A percentile compares a stretch with the other conserved stretches of the same genome.
These are phyloP conservation scores for Oreotragus oreotragus DNA, from an alignment of 2,113 vertebrate species.

Conservation along the genomic window DNA sequence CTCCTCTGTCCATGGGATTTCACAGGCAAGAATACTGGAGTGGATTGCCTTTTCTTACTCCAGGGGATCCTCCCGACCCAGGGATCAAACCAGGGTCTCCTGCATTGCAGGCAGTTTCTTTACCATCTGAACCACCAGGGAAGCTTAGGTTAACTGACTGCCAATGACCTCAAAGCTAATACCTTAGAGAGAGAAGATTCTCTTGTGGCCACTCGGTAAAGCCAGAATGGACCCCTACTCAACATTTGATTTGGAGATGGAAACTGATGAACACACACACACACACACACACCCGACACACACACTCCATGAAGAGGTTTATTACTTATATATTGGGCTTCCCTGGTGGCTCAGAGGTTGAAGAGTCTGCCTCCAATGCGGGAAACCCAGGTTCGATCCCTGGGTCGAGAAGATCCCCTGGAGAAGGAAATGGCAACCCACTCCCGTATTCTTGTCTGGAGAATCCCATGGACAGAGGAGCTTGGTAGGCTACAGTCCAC, in stretches of 20 bases:
- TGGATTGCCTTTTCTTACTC: not conserved
- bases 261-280: not conserved
- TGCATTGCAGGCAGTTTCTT: not conserved
- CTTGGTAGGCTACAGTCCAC: too few species aligned
- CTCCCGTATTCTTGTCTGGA: too few species aligned
- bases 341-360: too few species aligned
- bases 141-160: not conserved
- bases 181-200: not conserved
- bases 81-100: not conserved
- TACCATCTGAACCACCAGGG: not conserved
- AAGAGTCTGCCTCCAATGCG: too few species aligned
- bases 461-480: too few species aligned
- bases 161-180: not conserved
- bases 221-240: not conserved
- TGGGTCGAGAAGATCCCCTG: too few species aligned
- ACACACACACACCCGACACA: not conserved
- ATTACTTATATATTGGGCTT: not conserved
- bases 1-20: not conserved
- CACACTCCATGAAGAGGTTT: not conserved
- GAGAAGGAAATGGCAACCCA: too few species aligned
- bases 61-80: not conserved
- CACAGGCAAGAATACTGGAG: not conserved
- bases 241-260: not conserved
- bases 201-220: not conserved
- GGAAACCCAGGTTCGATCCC: too few species aligned